Evolutionary conservation across 2,113 vertebrate species (phyloP).

Genomic region (Orycteropus afer): DNA sequence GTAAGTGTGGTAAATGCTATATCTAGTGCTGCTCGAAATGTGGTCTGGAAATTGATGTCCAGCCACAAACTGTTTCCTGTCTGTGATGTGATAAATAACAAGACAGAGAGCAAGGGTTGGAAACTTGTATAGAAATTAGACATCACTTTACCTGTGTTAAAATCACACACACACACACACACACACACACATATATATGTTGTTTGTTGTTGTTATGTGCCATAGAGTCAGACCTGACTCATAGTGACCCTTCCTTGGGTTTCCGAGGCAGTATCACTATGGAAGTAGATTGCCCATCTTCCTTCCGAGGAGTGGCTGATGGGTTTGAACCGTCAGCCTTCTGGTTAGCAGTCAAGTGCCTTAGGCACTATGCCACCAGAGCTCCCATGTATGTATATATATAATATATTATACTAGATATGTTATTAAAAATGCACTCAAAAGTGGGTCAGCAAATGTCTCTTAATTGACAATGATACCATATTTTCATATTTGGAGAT

Average conservation of each 20-base stretch:
- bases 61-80: background rate
- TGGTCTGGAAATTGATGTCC: accelerated
- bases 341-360: too few relatives aligned
- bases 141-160: background rate
- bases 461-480: background rate
- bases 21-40: background rate
- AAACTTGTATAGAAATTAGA: background rate
- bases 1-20: background rate
- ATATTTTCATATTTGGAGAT: background rate
- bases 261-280: too few relatives aligned
- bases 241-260: too few relatives aligned
- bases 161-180: too few relatives aligned
- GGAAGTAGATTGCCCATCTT: too few relatives aligned
- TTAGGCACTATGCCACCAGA: too few relatives aligned
- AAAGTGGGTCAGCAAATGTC: background rate
- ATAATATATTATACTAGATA: too few relatives aligned
- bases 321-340: too few relatives aligned
- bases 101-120: background rate
- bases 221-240: background rate
- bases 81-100: background rate
- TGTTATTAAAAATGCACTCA: background rate
- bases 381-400: too few relatives aligned
- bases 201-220: background rate
- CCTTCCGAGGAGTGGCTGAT: too few relatives aligned
- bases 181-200: background rate